A percentile compares a stretch with the other conserved stretches of the same genome.
Evolutionary conservation across 2,797 vertebrate species (phyloP).

Genomic region (Tiaroga cobitis): DNA sequence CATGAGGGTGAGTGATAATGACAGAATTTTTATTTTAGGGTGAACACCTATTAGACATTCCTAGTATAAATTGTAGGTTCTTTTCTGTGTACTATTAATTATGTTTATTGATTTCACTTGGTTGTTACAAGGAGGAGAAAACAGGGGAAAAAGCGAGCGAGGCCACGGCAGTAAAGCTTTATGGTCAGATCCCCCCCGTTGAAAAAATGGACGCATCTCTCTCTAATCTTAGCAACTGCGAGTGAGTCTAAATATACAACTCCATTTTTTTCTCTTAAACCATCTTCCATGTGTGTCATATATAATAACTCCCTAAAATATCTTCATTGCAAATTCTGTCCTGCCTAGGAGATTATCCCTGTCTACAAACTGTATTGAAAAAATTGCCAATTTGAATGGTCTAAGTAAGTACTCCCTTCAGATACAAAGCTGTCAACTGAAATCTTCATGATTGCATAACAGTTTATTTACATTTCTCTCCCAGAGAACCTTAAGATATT

Average conservation of each 20-base stretch:
- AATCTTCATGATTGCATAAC: background rate
- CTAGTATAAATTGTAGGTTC: background rate
- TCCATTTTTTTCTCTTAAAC: background rate
- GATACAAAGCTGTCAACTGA: background rate
- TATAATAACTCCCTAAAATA: background rate
- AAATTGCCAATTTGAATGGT: slow-evolving; percentile 92
- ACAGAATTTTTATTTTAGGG: too few species aligned
- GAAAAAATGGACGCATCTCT: slow-evolving; percentile 95
- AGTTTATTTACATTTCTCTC: slow-evolving; percentile 45
- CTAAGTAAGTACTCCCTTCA: slow-evolving; percentile 86
- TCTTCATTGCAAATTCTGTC: slow-evolving; percentile 55
- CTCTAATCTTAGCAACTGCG: slow-evolving; percentile 87
- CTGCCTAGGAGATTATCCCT: slow-evolving; percentile 89
- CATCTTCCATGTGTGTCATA: background rate
- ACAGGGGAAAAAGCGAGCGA: slow-evolving; percentile 85
- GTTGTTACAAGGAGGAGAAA: slow-evolving; percentile 87
- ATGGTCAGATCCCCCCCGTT: slow-evolving; percentile 91
- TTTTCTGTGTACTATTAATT: background rate
- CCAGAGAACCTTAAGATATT: slow-evolving; percentile 93
- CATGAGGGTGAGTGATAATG: too few species aligned
- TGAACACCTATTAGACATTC: background rate
- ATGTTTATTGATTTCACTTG: slow-evolving; percentile 8
- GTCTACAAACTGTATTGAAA: slow-evolving; percentile 98
- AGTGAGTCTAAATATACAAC: slow-evolving; percentile 80
- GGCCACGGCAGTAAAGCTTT: slow-evolving; percentile 90